Conservation (phyloP, 2,888 invertebrate genomes). For the Xylocampa areola region DNA sequence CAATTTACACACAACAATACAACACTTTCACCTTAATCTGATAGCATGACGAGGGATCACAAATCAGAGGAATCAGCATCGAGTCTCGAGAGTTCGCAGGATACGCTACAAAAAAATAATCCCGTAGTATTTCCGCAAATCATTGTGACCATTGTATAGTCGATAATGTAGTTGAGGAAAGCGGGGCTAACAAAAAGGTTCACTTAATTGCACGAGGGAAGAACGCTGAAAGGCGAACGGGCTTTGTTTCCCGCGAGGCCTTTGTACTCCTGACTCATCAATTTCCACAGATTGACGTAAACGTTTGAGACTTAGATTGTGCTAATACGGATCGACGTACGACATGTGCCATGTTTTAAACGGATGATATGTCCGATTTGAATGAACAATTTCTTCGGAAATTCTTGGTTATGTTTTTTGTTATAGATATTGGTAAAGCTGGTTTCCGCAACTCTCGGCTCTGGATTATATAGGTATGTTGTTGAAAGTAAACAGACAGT, state of each 20-base stretch:
- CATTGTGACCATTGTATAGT: conserved; percentile 85
- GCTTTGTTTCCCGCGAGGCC: conserved; percentile 85
- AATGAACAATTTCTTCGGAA: neutral
- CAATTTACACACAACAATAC: conserved; percentile 77
- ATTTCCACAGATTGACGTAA: conserved; percentile 80
- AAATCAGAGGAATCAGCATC: conserved; percentile 77
- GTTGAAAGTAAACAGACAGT: no score
- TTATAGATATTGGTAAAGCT: no score
- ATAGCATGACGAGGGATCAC: conserved; percentile 79
- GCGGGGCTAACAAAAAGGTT: conserved; percentile 84
- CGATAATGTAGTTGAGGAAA: conserved; percentile 86
- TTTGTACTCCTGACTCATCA: conserved; percentile 87
- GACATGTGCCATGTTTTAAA: conserved; percentile 25
- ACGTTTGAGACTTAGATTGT: conserved; percentile 77
- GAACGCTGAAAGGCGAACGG: conserved; percentile 78
- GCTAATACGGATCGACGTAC: conserved; percentile 52
- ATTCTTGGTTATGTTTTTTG: no score
- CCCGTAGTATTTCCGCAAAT: conserved; percentile 85
- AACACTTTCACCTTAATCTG: conserved; percentile 68
- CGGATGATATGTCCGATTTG: conserved; percentile 17
- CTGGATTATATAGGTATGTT: no score
- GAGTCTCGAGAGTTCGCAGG: conserved; percentile 68
- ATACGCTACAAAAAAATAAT: conserved; percentile 78
- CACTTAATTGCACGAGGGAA: conserved; percentile 87
- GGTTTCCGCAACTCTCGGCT: no score